phyloP scores from a whole-genome alignment of 2,797 vertebrate species.

The Poecilia velifera region DNA sequence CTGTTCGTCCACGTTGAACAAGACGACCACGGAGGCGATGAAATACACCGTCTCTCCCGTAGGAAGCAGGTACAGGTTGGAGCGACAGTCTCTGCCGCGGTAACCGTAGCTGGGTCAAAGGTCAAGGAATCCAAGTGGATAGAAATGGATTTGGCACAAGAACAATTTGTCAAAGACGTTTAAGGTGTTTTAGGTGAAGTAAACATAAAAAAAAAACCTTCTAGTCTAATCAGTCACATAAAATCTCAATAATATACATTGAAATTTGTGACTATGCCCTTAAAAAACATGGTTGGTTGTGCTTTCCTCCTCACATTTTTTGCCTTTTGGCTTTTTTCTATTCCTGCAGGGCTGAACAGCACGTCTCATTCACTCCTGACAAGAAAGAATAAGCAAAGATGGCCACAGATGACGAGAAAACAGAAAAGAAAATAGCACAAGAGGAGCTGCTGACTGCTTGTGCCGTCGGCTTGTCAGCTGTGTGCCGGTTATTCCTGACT shows the following conservation, averaged over 20 bases:
- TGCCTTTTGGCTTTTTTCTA: neutral
- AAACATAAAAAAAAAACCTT: neutral
- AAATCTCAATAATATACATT: neutral
- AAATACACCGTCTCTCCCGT: constrained; percentile 98
- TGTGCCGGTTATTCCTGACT: constrained; percentile 52
- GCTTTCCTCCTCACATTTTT: constrained; percentile 12
- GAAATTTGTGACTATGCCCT: neutral
- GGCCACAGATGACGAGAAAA: constrained; percentile 22
- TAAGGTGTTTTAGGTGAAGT: neutral
- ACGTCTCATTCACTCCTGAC: constrained; percentile 35
- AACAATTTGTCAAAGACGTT: neutral
- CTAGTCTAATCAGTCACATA: neutral
- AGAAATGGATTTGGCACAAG: neutral
- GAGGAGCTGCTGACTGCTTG: constrained; percentile 58
- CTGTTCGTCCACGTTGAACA: constrained; percentile 96
- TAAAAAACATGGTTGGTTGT: neutral
- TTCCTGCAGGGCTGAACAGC: constrained; percentile 30
- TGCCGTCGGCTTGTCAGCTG: constrained; percentile 42
- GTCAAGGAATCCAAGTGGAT: constrained; percentile 57
- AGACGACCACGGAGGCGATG: constrained; percentile 95
- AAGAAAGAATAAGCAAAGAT: constrained; percentile 24
- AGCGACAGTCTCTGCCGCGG: constrained; percentile 95
- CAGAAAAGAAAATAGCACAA: constrained; percentile 47
- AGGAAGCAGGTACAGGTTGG: constrained; percentile 94
- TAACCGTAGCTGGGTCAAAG: constrained; percentile 91